A percentile compares a stretch with the other conserved stretches of the same genome.
phyloP scores from a whole-genome alignment of 2,113 vertebrate species.

The Mesitornis unicolor region DNA sequence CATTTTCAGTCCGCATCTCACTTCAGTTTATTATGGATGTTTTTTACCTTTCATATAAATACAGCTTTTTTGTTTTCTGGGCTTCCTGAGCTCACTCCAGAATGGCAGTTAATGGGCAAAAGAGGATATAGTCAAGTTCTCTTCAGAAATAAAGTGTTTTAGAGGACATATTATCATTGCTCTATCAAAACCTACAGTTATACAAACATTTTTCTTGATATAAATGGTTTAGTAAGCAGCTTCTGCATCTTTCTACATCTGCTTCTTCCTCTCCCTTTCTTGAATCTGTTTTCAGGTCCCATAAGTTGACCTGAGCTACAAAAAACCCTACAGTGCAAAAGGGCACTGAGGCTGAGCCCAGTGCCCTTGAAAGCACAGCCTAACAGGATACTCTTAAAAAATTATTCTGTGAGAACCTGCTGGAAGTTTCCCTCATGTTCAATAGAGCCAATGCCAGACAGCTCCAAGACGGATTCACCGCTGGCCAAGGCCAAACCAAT shows the following conservation, averaged over 20 bases:
- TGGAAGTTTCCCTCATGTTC: too few relatives aligned
- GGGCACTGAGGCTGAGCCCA: background rate
- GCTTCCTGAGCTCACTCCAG: background rate
- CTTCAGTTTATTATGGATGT: background rate
- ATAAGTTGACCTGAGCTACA: background rate
- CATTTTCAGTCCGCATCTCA: background rate
- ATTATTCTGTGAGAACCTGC: too few relatives aligned
- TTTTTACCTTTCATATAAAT: background rate
- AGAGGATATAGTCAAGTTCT: background rate
- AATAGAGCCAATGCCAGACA: too few relatives aligned
- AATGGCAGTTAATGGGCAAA: background rate
- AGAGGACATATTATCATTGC: background rate
- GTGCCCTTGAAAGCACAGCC: background rate
- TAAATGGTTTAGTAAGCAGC: background rate
- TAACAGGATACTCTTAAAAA: background rate
- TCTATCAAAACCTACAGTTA: background rate
- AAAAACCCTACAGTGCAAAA: background rate
- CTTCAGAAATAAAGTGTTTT: background rate
- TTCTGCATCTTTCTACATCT: background rate
- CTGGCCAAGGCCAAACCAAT: too few relatives aligned
- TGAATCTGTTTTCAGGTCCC: background rate
- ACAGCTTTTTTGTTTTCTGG: background rate
- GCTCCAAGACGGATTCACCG: too few relatives aligned
- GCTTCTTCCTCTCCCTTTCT: background rate
- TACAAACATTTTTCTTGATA: background rate